Evolutionary conservation across 2,797 vertebrate species (phyloP).

Genomic region (Danio albolineatus): DNA sequence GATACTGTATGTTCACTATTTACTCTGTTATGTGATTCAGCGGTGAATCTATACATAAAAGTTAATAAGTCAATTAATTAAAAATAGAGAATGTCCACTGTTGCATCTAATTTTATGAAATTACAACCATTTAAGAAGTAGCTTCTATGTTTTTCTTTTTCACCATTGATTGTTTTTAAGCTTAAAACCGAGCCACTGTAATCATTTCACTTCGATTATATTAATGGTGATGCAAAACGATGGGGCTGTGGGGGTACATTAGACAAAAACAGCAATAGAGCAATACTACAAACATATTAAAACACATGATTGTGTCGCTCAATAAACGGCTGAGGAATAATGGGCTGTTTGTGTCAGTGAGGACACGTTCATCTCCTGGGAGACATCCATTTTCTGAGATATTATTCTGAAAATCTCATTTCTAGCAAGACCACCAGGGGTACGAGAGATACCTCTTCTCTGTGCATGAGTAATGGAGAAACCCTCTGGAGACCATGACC

Average conservation of each 20-base stretch:
- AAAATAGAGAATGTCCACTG: neutral
- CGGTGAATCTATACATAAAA: neutral
- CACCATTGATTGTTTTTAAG: neutral
- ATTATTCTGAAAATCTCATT: slow-evolving; percentile 60
- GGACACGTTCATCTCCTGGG: slow-evolving; percentile 5
- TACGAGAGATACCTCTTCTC: slow-evolving; percentile 53
- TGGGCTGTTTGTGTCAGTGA: slow-evolving; percentile 32
- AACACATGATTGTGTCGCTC: slow-evolving; percentile 14
- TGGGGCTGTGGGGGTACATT: neutral
- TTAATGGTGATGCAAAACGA: neutral
- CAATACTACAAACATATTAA: slow-evolving; percentile 17
- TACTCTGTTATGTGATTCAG: neutral
- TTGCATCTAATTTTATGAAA: neutral
- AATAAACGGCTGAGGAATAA: slow-evolving; percentile 32
- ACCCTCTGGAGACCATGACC: slow-evolving; percentile 46
- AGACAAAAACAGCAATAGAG: neutral
- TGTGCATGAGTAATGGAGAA: slow-evolving; percentile 53
- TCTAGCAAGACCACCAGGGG: slow-evolving; percentile 40
- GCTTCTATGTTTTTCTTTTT: neutral
- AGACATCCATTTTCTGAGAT: slow-evolving; percentile 48
- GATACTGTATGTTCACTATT: neutral
- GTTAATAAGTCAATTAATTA: neutral
- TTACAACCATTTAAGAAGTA: neutral
- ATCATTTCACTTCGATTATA: neutral
- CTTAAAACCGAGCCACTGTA: neutral